Base-by-base conservation (phyloP, 1,140 invertebrate genomes). In the Batillaria attramentaria region DNA sequence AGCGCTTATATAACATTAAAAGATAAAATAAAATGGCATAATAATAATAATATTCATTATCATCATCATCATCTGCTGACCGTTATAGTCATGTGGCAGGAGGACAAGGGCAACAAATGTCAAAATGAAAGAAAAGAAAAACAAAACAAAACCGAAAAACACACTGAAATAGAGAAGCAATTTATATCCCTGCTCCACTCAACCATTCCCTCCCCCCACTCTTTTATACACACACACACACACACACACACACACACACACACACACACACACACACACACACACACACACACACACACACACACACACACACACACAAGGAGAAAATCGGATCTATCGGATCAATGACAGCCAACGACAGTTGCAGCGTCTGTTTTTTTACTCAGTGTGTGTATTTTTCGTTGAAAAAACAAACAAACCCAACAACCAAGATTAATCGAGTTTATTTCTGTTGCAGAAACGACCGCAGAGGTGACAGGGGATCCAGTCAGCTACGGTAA, bases 211-310 rank as follows among this genome's bases (percentile, higher is more conserved):
- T 76, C 42, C 75, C 33, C 43, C 24, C 50, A 57, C 50, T 18
- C 50, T n/a, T 31, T 41, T 20, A 24, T 2, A 31, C 18, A 4
- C 18, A 69, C 66, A 69, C 66, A 69, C 66, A 69, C 66, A 69
- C 66, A 69, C 57, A 37, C 31, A 62, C 75, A 62, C 76, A 72
- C 70, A 73, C 69, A 60, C 77, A 66, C 28, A 54, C 78, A 72
- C 72, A 72, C 57, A 75, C 72, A 3, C 28, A 42, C 43, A 50
- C 41, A 42, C 72, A 73, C 72, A 33, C 72, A 73, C 43, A 42
- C 72, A 73, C 72, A 73, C 72, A 73, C 72, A 75, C 79, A 43
- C 79, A 54, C 73, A 0, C 73, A 54, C 79, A 37, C 79, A 46
- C 54, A 18, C 39, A 54, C 72, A 13, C 39, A 54, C 39, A 2